Evolutionary conservation across 2,888 invertebrate genomes (phyloP), one percentile per base, ranked within the genome.

Genomic region (Machimus rusticus): DNA sequence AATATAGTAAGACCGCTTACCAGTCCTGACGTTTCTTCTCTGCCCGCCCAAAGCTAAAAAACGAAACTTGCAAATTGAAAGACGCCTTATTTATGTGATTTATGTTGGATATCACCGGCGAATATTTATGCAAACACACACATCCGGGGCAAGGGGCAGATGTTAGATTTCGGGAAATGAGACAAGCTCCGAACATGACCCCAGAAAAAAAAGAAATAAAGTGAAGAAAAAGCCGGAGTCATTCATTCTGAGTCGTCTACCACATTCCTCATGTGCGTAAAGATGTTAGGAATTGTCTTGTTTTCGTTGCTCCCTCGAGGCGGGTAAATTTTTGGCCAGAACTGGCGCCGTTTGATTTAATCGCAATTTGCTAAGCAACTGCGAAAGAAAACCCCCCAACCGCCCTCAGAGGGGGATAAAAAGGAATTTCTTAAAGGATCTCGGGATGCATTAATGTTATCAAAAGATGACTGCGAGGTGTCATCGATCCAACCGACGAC

Each of bases 341-440:
- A 46, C 79, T 79, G 79, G 79, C 79, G 79, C 79, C 79, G 51
- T 31, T 51, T 79, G 79, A 55, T 79, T n/a, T 28, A 79, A 79
- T 79, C 79, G 16, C 28, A 39, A 79, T 46, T 28, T 46, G 46
- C 31, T 39, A 79, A 51, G 79, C 79, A 79, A 39, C 51, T 9
- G 31, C 51, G 31, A 46, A 51, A 16, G 79, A 3, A 51, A 12
- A 28, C 23, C 34, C 39, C 39, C 66, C 23, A 46, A 16, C 5
- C 19, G 19, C 23, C 28, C 43, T 43, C 43, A 43, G 79, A 31
- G 31, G 28, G 46, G 34, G 14, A 79, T 12, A 46, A 28, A 43
- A 23, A 28, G 19, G 19, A 51, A 8, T 55, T 51, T 1, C 16
- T 28, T 39, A 79, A 51, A 28, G 28, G 16, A 79, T 23, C 28